phyloP scores from a whole-genome alignment of 1,140 invertebrate species.

The Capitella teleta region DNA sequence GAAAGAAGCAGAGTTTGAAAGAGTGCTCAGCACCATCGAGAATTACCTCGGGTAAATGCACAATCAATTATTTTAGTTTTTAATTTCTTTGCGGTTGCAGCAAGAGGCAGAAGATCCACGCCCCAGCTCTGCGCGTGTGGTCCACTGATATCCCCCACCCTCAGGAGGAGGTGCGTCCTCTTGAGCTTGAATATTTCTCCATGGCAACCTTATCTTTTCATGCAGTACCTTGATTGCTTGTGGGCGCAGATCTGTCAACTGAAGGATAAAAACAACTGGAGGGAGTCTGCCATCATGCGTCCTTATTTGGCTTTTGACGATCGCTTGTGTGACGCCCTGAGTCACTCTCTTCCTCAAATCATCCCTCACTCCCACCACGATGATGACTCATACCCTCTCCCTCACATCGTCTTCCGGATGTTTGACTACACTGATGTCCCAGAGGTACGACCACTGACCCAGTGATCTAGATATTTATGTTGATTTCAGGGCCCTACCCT shows the following conservation, averaged over 20 bases:
- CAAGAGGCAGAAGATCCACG: conserved; percentile 82
- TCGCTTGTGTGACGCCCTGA: conserved; percentile 80
- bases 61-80: not conserved
- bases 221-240: conserved; percentile 81
- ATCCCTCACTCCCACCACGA: conserved; percentile 83
- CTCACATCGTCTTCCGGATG: conserved; percentile 51
- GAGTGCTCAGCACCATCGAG: conserved; percentile 82
- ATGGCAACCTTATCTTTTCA: conserved; percentile 13
- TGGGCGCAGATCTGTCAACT: conserved; percentile 65
- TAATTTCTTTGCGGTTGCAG: too few species aligned
- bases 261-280: conserved; percentile 79
- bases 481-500: conserved; percentile 41
- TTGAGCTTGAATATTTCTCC: not conserved
- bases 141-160: conserved; percentile 79
- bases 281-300: conserved; percentile 87
- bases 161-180: conserved; percentile 72
- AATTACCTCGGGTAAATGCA: conserved; percentile 59
- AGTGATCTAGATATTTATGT: conserved; percentile 1
- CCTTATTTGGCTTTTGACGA: conserved; percentile 94
- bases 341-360: conserved; percentile 85
- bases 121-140: conserved; percentile 85
- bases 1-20: conserved; percentile 85
- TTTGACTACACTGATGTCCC: conserved; percentile 99
- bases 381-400: conserved; percentile 75
- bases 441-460: conserved; percentile 48